Percentiles rank a stretch among this genome's conserved stretches.
phyloP scores from a whole-genome alignment of 1,140 invertebrate genomes.

The Hydropsyche tenuis region DNA sequence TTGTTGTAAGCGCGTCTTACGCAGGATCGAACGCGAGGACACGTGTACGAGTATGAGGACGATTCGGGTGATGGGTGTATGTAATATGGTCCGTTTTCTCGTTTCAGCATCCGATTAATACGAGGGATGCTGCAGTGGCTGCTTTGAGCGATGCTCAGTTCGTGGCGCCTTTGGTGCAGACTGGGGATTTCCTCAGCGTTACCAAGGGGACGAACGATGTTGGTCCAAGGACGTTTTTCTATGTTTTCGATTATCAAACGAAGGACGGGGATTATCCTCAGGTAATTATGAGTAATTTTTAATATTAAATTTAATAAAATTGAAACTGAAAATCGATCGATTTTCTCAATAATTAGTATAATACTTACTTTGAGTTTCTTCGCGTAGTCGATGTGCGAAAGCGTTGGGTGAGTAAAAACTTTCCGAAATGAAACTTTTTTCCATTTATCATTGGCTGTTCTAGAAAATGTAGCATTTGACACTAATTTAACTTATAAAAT shows the following conservation, averaged over 20 bases:
- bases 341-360: no score
- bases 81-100: no score
- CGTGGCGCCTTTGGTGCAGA: constrained; percentile 83
- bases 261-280: constrained; percentile 90
- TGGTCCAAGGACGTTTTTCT: constrained; percentile 82
- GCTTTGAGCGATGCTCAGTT: constrained; percentile 92
- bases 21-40: no score
- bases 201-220: constrained; percentile 60
- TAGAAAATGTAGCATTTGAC: background rate
- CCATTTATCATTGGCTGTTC: background rate
- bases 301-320: background rate
- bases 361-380: no score
- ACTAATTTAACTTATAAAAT: constrained; percentile 10
- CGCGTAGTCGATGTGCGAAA: no score
- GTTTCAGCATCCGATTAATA: constrained; percentile 86
- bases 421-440: constrained; percentile 11
- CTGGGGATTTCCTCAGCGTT: constrained; percentile 77
- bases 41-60: no score
- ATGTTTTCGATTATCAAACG: constrained; percentile 92
- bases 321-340: no score
- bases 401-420: background rate
- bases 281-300: constrained; percentile 63
- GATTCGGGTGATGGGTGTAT: no score
- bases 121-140: constrained; percentile 89
- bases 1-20: constrained; percentile 60